Evolutionary conservation across 2,888 invertebrate species (phyloP).

Genomic region (Meandrusa payeni): DNA sequence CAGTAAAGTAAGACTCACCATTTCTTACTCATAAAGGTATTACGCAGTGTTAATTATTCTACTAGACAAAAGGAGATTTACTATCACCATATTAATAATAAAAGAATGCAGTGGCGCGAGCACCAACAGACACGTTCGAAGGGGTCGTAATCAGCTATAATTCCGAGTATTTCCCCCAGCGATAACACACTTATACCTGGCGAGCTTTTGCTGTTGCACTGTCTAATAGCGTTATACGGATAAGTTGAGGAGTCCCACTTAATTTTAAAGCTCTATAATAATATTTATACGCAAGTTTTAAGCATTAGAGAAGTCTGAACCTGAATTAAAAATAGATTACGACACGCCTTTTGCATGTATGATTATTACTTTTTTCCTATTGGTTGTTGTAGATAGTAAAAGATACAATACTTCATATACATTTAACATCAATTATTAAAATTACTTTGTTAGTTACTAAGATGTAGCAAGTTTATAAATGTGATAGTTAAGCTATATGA

Average conservation of each 20-base stretch:
- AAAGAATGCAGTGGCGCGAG: conserved; percentile 20
- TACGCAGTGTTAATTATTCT: conserved; percentile 6
- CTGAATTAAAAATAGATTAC: no score
- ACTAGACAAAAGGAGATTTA: conserved; percentile 20
- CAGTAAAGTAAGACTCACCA: neutral
- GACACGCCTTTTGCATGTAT: no score
- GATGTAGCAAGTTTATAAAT: no score
- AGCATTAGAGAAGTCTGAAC: no score
- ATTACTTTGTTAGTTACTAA: no score
- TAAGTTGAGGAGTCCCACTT: conserved; percentile 39
- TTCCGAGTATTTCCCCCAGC: conserved; percentile 50
- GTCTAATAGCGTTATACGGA: conserved; percentile 36
- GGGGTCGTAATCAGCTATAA: conserved; percentile 33
- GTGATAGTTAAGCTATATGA: no score
- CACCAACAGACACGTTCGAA: conserved; percentile 19
- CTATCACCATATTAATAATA: conserved; percentile 19
- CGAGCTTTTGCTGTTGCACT: conserved; percentile 30
- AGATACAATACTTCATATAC: no score
- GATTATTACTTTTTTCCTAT: no score
- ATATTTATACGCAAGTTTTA: no score
- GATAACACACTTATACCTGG: conserved; percentile 49
- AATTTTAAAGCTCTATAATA: conserved; percentile 4
- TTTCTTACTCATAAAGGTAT: conserved; percentile 12
- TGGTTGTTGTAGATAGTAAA: no score
- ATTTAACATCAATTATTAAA: no score